Base-by-base conservation (phyloP, 2,113 vertebrate species). In the Pseudorectes ferrugineus region DNA sequence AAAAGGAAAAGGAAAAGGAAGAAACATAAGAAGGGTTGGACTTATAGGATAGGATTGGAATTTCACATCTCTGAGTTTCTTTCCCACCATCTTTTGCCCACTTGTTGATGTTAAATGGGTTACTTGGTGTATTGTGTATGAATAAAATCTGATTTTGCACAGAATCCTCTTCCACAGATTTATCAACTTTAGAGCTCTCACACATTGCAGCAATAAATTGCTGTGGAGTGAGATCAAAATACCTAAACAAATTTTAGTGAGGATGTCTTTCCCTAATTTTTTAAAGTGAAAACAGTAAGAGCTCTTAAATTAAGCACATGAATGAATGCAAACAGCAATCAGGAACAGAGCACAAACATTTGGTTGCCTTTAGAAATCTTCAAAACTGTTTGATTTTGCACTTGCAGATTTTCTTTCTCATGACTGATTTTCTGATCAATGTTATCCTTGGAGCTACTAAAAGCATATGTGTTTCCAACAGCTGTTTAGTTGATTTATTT, bases 1-100 rank as follows among this genome's bases (percentile, higher is more conserved):
- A 29, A 5, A 5, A 6, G 3, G 9, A 35, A 2, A 19, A 19
- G 9, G 22, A 5, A 5, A 5, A 5, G 6, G 6, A 4, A 2
- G 2, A 4, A 7, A 14, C 12, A 4, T 3, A 12, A 31, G 2
- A 55, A 29, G 3, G 4, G 8, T 38, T 25, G 6, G 35, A 18
- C 5, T 45, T 73, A 19, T 1, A 48, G 12, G 10, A 10, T 35
- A 40, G 8, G 43, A 35, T 3, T 66, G 36, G 20, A 43, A 35
- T 49, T 35, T 75, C 51, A 42, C 13, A 66, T 9, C 11, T 49
- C 21, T 36, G 25, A 16, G 5, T 42, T 85, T 49, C 36, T 58
- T 11, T 42, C 6, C 23, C 11, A 18, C 35, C 9, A 23, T 15
- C 14, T 65, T 65, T 55, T n/a, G 17, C 7, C 6, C 7, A 22